phyloP scores from a whole-genome alignment of 2,113 vertebrate genomes.

The Barnardius zonarius region DNA sequence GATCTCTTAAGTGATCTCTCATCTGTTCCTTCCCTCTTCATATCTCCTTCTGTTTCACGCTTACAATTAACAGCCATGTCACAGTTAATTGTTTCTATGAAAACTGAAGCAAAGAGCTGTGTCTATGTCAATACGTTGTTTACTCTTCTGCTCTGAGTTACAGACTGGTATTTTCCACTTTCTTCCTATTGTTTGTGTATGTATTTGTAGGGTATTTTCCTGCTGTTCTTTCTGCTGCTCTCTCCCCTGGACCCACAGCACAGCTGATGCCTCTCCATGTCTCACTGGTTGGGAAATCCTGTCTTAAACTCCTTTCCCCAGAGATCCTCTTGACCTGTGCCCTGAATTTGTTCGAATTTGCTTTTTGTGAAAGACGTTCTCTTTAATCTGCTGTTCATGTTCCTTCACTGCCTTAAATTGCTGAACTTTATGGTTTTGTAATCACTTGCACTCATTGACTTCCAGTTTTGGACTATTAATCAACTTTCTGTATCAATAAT shows the following conservation, averaged over 20 bases:
- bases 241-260: constrained; percentile 52
- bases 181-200: background rate
- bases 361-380: constrained; percentile 48
- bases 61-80: background rate
- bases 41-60: background rate
- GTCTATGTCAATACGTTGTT: background rate
- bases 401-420: background rate
- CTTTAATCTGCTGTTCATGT: constrained; percentile 34
- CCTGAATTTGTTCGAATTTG: constrained; percentile 62
- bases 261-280: constrained; percentile 63
- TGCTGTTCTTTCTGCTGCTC: constrained; percentile 12
- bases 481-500: constrained; percentile 5
- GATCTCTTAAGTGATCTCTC: background rate
- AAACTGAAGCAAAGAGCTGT: background rate
- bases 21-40: background rate
- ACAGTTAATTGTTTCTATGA: background rate
- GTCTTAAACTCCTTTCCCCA: constrained; percentile 59
- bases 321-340: constrained; percentile 67
- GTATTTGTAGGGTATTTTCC: constrained; percentile 39
- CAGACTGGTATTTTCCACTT: background rate
- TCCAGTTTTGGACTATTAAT: constrained; percentile 29
- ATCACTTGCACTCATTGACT: constrained; percentile 7
- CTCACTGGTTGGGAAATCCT: constrained; percentile 64
- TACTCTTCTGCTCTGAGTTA: background rate
- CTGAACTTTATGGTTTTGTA: constrained; percentile 24